phyloP scores from a whole-genome alignment of 2,113 vertebrate genomes.

The Plestiodon gilberti region DNA sequence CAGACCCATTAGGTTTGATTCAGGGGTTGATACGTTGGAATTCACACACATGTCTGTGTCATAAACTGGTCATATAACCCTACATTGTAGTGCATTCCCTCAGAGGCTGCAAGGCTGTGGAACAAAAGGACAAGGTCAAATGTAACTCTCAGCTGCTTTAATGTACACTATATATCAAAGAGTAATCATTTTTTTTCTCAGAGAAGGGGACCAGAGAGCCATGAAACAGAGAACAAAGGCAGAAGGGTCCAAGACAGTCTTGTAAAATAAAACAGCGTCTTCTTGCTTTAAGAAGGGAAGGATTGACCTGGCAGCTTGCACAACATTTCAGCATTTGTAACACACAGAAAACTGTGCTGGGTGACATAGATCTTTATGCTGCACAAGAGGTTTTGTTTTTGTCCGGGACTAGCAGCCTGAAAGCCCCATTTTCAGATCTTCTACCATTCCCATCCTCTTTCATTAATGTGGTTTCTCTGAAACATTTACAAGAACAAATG shows the following conservation, averaged over 20 bases:
- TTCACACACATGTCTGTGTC: constrained; percentile 3
- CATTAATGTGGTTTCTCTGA: background rate
- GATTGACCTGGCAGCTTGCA: background rate
- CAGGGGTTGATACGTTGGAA: background rate
- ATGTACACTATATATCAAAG: constrained; percentile 15
- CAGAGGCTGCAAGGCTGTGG: background rate
- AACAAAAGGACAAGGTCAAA: constrained; percentile 33
- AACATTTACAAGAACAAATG: background rate
- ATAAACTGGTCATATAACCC: constrained; percentile 14
- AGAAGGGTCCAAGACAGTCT: background rate
- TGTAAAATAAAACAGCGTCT: constrained; percentile 3
- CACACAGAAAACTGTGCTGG: background rate
- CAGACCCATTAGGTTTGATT: constrained; percentile 4
- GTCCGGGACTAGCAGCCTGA: background rate
- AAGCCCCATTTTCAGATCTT: background rate
- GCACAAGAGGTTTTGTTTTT: background rate
- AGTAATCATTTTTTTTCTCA: background rate
- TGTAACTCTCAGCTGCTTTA: constrained; percentile 29
- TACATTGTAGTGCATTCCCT: background rate
- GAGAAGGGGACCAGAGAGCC: background rate
- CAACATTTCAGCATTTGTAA: background rate
- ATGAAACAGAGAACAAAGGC: background rate
- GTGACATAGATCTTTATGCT: background rate
- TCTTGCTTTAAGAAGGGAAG: constrained; percentile 14
- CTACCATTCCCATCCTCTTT: background rate